phyloP scores from a whole-genome alignment of 2,797 vertebrate species.

The Macroramphosus scolopax region DNA sequence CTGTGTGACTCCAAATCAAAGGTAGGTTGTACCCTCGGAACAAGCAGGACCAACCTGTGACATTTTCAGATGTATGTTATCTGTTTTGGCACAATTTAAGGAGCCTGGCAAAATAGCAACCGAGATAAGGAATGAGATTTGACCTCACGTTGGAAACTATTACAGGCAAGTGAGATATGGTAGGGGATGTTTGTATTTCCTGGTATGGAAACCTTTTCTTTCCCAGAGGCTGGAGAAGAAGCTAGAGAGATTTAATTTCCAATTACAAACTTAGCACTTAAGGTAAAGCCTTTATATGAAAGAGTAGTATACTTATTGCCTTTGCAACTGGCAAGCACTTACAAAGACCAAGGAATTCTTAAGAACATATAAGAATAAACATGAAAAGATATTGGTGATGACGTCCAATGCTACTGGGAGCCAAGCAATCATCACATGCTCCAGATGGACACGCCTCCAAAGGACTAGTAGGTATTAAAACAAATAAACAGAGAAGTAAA shows the following conservation, averaged over 20 bases:
- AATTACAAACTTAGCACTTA: too few species aligned
- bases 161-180: constrained; percentile 32
- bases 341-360: too few species aligned
- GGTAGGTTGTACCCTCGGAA: constrained; percentile 6
- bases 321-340: too few species aligned
- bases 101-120: constrained; percentile 65
- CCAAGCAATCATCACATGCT: too few species aligned
- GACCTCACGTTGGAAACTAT: constrained; percentile 30
- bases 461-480: background rate
- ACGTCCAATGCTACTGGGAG: too few species aligned
- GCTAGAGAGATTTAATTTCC: too few species aligned
- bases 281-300: too few species aligned
- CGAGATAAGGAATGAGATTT: constrained; percentile 51
- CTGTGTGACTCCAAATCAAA: constrained; percentile 10
- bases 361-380: too few species aligned
- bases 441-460: too few species aligned
- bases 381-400: too few species aligned
- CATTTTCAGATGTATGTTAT: constrained; percentile 21
- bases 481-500: background rate
- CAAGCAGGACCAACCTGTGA: constrained; percentile 14
- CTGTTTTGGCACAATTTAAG: constrained; percentile 37
- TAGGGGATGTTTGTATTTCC: constrained; percentile 18
- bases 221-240: too few species aligned
- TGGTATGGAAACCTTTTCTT: constrained; percentile 35
- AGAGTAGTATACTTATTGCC: too few species aligned